Percentiles rank a stretch among this genome's conserved stretches.
Conservation (phyloP, 2,888 invertebrate species). For the Eristalis tenax region DNA sequence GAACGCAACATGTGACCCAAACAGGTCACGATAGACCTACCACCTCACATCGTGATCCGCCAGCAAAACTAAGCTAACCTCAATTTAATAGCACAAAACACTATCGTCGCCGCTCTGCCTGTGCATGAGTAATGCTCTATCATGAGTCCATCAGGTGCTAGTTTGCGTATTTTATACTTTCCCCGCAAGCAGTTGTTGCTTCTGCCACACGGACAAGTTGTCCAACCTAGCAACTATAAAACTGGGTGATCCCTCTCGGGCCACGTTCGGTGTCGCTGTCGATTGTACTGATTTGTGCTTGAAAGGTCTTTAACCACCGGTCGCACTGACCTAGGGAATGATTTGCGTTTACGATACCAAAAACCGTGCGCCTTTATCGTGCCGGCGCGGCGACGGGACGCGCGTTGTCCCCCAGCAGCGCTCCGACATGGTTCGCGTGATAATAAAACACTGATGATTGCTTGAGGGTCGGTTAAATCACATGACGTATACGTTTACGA, state of each 20-base stretch:
- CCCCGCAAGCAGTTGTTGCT: neutral
- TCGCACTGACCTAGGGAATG: conserved; percentile 36
- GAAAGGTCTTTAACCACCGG: conserved; percentile 4
- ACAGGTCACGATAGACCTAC: neutral
- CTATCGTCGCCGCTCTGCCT: neutral
- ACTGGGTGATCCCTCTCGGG: neutral
- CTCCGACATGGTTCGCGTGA: conserved; percentile 13
- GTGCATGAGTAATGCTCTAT: conserved; percentile 1
- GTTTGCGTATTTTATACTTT: conserved; percentile 21
- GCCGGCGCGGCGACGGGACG: neutral
- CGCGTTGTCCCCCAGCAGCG: neutral
- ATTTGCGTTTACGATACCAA: neutral
- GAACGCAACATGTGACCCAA: neutral
- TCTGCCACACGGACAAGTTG: neutral
- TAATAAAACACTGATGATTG: conserved; percentile 9
- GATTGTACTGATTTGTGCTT: neutral
- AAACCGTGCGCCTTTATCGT: neutral
- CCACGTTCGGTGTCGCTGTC: neutral
- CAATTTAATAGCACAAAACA: conserved; percentile 13
- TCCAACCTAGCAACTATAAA: conserved; percentile 17
- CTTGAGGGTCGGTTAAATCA: neutral
- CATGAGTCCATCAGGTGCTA: conserved; percentile 22
- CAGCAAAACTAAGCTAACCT: neutral
- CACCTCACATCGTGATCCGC: conserved; percentile 27
- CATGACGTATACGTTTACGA: neutral